Base-by-base conservation (phyloP, 2,888 invertebrate species). In the Laothoe populi region DNA sequence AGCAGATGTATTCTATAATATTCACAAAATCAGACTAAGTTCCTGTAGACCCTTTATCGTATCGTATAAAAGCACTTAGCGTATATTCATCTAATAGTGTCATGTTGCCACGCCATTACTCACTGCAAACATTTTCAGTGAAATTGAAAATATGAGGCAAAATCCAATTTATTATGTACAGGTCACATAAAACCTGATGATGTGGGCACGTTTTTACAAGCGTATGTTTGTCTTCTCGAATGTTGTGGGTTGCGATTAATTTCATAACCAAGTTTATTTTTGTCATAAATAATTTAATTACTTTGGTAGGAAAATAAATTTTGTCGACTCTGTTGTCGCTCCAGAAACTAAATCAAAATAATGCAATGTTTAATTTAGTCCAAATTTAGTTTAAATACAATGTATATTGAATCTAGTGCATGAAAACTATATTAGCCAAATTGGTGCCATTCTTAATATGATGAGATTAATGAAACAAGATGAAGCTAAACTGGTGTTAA, bases 21-120 rank as follows among this genome's bases (percentile, higher is more conserved):
- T 40, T 40, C 11, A 40, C 5, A 46, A 10, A 26, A 26, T 10
- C 48, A 1, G n/a, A 26, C n/a, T 1, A 49, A 13, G 16, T 8
- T 26, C 13, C 13, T 2, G 11, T 19, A 11, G 31, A 31, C 16
- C n/a, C 7, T 45, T 21, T 40, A 35, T 69, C 74, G 75, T 72
- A 61, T 78, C 73, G 78, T 71, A 53, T 72, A 74, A 82, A 77
- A 59, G 58, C 49, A 35, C 42, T 38, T 38, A 58, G 68, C 69
- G 70, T 70, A 73, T 78, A 81, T 78, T 77, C 75, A 77, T 81
- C 75, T 81, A 81, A 81, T 81, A 83, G 83, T 86, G 77, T 86
- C 86, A 82, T 84, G 86, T 83, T 83, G 74, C 82, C 64, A 62
- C 72, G 71, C 82, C 76, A 85, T 88, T 84, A 87, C 80, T 86